phyloP scores from a whole-genome alignment of 2,113 vertebrate genomes.

The Coregonus clupeaformis region DNA sequence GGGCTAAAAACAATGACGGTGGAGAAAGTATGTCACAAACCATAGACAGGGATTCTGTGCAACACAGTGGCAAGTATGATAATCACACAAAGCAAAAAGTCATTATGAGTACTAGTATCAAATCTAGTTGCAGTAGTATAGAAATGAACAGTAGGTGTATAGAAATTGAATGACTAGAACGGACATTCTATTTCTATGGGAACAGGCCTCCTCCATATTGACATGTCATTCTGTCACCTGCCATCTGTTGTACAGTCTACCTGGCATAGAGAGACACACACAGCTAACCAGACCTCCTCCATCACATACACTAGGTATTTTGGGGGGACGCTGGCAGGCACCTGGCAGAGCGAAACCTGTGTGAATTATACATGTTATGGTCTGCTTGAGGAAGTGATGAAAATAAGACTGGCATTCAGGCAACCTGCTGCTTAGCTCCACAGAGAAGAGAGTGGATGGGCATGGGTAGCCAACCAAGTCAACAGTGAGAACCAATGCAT shows the following conservation, averaged over 20 bases:
- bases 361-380: neutral
- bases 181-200: too few species aligned
- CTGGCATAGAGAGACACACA: neutral
- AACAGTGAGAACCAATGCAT: neutral
- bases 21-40: slow-evolving; percentile 38
- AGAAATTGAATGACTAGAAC: too few species aligned
- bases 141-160: too few species aligned
- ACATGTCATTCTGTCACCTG: neutral
- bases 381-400: neutral
- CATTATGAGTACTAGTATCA: neutral
- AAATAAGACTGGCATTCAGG: neutral
- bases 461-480: neutral
- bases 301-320: neutral
- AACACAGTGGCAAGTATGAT: too few species aligned
- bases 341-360: neutral
- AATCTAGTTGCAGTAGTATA: too few species aligned
- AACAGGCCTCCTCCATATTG: neutral
- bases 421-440: neutral
- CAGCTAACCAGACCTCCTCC: neutral
- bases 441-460: neutral
- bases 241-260: too few species aligned
- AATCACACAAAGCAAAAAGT: slow-evolving; percentile 14
- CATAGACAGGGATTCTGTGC: slow-evolving; percentile 3
- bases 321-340: neutral
- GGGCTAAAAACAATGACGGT: slow-evolving; percentile 44